Evolutionary conservation across 1,140 invertebrate species (phyloP).

Genomic region (Scaptomyza pallida): DNA sequence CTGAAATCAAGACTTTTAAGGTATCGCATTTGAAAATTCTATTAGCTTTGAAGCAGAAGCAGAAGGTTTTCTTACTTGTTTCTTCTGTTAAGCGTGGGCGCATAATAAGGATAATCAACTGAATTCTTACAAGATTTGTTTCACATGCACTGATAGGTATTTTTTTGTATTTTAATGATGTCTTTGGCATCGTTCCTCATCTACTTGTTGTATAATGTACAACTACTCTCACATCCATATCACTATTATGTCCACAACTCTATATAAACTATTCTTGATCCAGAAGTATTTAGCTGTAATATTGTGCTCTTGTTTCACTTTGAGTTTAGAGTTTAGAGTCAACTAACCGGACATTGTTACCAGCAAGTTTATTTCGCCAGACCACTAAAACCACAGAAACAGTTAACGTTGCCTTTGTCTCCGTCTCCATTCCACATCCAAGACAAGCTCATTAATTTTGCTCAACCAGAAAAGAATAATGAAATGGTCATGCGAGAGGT

Average conservation of each 20-base stretch:
- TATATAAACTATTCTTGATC: conserved; percentile 2
- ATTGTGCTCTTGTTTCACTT: conserved; percentile 8
- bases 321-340: conserved; percentile 25
- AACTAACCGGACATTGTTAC: conserved; percentile 22
- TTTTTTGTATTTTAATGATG: not conserved
- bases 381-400: conserved; percentile 33
- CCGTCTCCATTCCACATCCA: not conserved
- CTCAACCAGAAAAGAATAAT: conserved; percentile 66
- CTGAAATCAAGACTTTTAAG: no score
- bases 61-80: no score
- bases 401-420: not conserved
- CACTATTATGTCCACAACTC: conserved; percentile 8
- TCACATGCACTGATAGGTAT: no score
- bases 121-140: no score
- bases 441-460: conserved; percentile 61
- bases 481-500: conserved; percentile 20
- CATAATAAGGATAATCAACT: no score
- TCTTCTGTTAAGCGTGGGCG: no score
- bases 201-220: not conserved
- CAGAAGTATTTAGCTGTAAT: conserved; percentile 4
- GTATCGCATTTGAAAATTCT: no score
- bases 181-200: not conserved
- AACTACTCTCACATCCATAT: not conserved
- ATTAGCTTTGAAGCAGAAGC: no score
- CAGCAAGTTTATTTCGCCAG: conserved; percentile 36